Percentiles rank a stretch among this genome's conserved stretches.
Conservation (phyloP, 2,888 invertebrate genomes). For the Apamea anceps region DNA sequence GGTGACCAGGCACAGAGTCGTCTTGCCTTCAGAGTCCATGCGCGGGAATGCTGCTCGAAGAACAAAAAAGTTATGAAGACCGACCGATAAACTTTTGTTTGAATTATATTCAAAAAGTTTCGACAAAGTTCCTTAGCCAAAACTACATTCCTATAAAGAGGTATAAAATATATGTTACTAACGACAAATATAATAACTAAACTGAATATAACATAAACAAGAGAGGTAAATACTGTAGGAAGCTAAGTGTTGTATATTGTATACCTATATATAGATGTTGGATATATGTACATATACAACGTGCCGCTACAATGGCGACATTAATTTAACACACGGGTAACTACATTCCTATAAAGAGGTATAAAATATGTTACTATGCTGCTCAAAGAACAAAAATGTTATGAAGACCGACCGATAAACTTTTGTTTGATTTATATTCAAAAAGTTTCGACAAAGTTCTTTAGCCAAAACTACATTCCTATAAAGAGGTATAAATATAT, state of each 20-base stretch:
- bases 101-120: neutral
- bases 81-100: neutral
- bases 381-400: constrained; percentile 68
- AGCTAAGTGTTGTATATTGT: no score
- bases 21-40: constrained; percentile 96
- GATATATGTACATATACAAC: neutral
- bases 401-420: neutral
- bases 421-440: neutral
- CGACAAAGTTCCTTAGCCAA: neutral
- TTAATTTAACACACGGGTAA: no score
- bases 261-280: no score
- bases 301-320: no score
- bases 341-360: no score
- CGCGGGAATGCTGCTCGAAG: constrained; percentile 94
- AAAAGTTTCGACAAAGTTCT: neutral
- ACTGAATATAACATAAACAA: neutral
- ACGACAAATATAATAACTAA: no score
- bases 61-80: neutral
- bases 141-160: neutral
- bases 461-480: neutral
- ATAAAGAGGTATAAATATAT: neutral
- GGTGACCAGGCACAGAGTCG: constrained; percentile 95
- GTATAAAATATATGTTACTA: neutral
- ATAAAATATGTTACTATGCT: no score
- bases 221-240: neutral